These are phyloP conservation scores for Bombylius major DNA, from an alignment of 2,888 invertebrate species.

Conservation along the genomic window DNA sequence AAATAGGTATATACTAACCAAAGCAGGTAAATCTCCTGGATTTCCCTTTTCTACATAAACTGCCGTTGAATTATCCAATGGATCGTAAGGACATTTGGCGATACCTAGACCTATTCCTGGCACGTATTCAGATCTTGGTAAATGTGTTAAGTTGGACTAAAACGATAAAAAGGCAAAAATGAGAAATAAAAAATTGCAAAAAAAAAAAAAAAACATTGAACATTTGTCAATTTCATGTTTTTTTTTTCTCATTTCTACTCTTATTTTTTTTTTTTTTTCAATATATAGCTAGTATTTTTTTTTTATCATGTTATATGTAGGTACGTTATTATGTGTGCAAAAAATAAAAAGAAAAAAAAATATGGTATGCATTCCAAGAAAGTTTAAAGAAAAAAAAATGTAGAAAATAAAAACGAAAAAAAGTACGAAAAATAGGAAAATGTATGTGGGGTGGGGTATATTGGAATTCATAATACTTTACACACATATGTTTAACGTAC, in stretches of 20 bases:
- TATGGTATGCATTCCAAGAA: too few relatives aligned
- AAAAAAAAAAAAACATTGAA: constrained; percentile 13
- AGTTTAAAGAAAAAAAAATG: too few relatives aligned
- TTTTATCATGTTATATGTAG: background rate
- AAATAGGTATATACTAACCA: constrained; percentile 37
- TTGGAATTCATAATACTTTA: too few relatives aligned
- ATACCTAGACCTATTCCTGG: constrained; percentile 90
- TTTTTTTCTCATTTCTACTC: background rate
- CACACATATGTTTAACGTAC: too few relatives aligned
- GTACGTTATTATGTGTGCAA: too few relatives aligned
- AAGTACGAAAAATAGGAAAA: too few relatives aligned
- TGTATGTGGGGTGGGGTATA: too few relatives aligned
- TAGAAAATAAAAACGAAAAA: too few relatives aligned
- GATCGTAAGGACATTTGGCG: constrained; percentile 96
- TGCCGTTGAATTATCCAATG: constrained; percentile 96
- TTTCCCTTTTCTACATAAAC: constrained; percentile 95
- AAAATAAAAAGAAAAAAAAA: too few relatives aligned
- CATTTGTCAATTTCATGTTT: constrained; percentile 10
- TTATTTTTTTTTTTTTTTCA: background rate
- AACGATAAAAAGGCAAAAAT: constrained; percentile 20
- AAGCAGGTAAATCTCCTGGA: constrained; percentile 80
- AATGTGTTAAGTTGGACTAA: constrained; percentile 81
- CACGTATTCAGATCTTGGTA: constrained; percentile 77
- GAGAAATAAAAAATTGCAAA: background rate
- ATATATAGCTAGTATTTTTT: background rate